Percentiles rank a stretch among this genome's conserved stretches.
Evolutionary conservation across 2,797 vertebrate genomes (phyloP).

Genomic region (Coluber constrictor): DNA sequence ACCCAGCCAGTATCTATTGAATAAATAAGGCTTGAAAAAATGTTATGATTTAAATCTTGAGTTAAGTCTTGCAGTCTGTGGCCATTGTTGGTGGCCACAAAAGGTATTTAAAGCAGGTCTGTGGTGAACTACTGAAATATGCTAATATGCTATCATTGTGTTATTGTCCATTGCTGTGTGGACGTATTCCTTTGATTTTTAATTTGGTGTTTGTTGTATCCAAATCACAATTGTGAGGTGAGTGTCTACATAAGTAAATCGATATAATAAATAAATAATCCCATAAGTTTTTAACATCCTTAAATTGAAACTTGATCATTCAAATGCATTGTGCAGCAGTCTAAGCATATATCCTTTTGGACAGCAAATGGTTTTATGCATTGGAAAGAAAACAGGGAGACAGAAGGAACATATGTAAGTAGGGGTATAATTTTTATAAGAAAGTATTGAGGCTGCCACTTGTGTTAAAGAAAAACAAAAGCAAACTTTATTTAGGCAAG

Average conservation of each 20-base stretch:
- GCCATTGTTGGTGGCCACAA: too few species aligned
- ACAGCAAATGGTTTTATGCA: neutral
- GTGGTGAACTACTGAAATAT: neutral
- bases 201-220: neutral
- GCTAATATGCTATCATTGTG: neutral
- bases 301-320: neutral
- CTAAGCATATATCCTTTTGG: neutral
- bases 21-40: neutral
- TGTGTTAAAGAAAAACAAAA: neutral
- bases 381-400: neutral
- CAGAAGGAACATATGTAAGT: neutral
- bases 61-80: too few species aligned
- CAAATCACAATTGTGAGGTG: neutral
- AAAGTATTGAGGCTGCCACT: neutral
- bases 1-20: neutral
- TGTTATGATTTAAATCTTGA: too few species aligned
- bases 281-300: neutral
- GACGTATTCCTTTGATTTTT: neutral
- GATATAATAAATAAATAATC: neutral
- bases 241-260: neutral
- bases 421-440: neutral
- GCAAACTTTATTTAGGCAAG: neutral
- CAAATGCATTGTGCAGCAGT: neutral
- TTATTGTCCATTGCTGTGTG: neutral
- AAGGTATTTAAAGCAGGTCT: too few species aligned